Base-by-base conservation (phyloP, 2,797 vertebrate genomes). In the Molossus molossus region DNA sequence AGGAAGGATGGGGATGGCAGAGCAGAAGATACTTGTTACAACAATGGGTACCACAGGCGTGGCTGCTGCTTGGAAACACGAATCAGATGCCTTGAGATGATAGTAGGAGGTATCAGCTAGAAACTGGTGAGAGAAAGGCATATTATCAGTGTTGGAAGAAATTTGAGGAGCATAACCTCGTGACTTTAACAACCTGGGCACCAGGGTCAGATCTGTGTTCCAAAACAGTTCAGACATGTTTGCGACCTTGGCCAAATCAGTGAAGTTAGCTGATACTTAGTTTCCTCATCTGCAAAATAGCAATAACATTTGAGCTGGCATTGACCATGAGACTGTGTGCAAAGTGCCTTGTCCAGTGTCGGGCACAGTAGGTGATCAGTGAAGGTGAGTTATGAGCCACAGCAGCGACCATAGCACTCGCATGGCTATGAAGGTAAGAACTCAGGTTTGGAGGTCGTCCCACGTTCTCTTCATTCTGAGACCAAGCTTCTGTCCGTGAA, bases 21-120 rank as follows among this genome's bases (percentile, higher is more conserved):
- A 60, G 53, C 25, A 50, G 20, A 60, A 33, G 29, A 21, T 23
- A 45, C 65, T 67, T 15, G 11, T n/a, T 12, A n/a, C 45, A 37
- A 20, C 9, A 29, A 2, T 27, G 20, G n/a, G 64, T 37, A 10
- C 8, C 20, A 3, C 0, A 8, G 15, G 15, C 9, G 5, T 3
- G n/a, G n/a, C 40, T 53, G 11, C 62, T 11, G 5, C 40, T 27
- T 9, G 50, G 48, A 67, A n/a, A 23, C n/a, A 48, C 50, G 25
- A 81, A 15, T 15, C 64, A 21, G n/a, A 12, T 9, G 7, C 27
- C 15, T 33, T 57, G 50, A 9, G n/a, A 27, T 29, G 33, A 40
- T 27, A 14, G 12, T 62, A 33, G 13, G 5, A 33, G 25, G 9
- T 9, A 18, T 55, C 27, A 17, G 48, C 13, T 58, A n/a, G 45